Evolutionary conservation across 2,797 vertebrate genomes (phyloP).

Genomic region (Pteropus rufus): DNA sequence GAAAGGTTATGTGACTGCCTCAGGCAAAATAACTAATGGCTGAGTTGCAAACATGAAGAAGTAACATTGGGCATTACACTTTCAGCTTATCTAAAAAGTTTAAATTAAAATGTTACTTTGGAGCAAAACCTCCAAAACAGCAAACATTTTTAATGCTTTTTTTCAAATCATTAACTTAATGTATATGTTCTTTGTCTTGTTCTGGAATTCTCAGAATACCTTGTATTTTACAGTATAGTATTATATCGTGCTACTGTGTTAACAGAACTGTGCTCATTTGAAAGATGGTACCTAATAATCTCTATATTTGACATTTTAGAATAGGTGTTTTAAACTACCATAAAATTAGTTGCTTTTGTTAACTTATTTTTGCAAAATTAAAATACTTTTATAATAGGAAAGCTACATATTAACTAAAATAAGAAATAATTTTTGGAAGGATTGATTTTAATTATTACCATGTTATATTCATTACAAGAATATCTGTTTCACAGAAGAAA

Average conservation of each 20-base stretch:
- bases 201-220: background rate
- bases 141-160: background rate
- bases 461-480: background rate
- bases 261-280: background rate
- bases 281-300: background rate
- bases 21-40: background rate
- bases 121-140: background rate
- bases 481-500: background rate
- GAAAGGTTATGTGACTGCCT: background rate
- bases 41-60: background rate
- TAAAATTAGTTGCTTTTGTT: background rate
- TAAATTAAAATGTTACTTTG: slow-evolving; percentile 12
- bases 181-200: background rate
- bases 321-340: background rate
- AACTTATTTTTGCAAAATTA: background rate
- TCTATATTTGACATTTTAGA: background rate
- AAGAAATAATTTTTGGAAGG: background rate
- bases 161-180: background rate
- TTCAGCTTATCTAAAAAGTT: background rate
- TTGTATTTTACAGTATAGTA: background rate
- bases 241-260: background rate
- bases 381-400: background rate
- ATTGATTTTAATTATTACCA: background rate
- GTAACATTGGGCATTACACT: background rate
- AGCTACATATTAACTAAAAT: background rate